Percentiles rank a stretch among this genome's conserved stretches.
Conservation (phyloP, 2,888 invertebrate genomes). For the Tetragonisca angustula region DNA sequence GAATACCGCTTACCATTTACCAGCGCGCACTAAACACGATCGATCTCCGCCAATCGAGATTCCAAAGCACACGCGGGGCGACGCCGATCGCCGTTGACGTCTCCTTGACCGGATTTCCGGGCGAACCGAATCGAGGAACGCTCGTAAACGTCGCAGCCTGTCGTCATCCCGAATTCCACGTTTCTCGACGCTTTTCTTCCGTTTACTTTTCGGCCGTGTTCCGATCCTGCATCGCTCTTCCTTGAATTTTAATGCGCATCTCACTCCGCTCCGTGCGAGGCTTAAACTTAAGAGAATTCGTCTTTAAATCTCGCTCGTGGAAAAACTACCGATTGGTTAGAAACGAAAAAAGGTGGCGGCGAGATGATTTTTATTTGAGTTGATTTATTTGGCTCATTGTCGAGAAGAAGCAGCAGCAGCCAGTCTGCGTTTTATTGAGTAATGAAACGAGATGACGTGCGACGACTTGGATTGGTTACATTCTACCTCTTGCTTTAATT, state of each 20-base stretch:
- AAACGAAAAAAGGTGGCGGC: too few relatives aligned
- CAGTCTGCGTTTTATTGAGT: background rate
- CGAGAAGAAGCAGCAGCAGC: background rate
- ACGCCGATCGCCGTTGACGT: constrained; percentile 29
- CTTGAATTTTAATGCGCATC: background rate
- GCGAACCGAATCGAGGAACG: background rate
- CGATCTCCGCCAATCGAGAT: constrained; percentile 39
- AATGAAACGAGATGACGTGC: background rate
- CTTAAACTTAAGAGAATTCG: background rate
- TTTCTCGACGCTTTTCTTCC: background rate
- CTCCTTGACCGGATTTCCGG: constrained; percentile 54
- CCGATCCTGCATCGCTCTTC: background rate
- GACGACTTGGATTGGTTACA: background rate
- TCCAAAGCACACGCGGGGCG: constrained; percentile 19
- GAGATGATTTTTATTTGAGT: background rate
- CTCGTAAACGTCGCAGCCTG: constrained; percentile 1
- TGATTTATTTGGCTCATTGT: background rate
- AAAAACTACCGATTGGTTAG: too few relatives aligned
- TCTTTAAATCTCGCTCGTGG: background rate
- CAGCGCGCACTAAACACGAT: constrained; percentile 23
- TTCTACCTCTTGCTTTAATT: background rate
- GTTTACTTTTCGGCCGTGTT: background rate
- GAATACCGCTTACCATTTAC: constrained; percentile 23
- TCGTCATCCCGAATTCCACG: constrained; percentile 1
- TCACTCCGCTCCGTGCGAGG: background rate